phyloP scores from a whole-genome alignment of 2,797 vertebrate species.

The Myotis findleyi region DNA sequence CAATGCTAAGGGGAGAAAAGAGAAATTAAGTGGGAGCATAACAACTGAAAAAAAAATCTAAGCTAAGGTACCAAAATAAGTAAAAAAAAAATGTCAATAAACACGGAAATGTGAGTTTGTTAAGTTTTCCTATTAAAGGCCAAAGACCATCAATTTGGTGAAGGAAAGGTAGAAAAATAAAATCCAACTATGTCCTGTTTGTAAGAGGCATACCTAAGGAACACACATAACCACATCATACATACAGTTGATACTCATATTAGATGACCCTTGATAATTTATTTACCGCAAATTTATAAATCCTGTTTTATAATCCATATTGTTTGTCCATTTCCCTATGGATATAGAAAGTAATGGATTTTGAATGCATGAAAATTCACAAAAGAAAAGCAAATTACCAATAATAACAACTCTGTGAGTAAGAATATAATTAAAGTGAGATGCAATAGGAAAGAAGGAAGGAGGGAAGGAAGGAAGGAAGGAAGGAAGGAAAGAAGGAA shows the following conservation, averaged over 20 bases:
- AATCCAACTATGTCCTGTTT: background rate
- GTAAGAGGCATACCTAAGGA: background rate
- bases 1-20: background rate
- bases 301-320: background rate
- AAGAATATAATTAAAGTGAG: background rate
- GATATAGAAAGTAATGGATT: background rate
- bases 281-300: background rate
- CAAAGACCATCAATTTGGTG: background rate
- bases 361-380: background rate
- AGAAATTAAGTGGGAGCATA: background rate
- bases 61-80: background rate
- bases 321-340: background rate
- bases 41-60: background rate
- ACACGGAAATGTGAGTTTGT: background rate
- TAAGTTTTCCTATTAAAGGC: background rate
- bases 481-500: fast-evolving
- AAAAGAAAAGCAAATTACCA: background rate
- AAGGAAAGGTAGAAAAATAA: background rate
- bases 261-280: background rate
- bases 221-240: background rate
- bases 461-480: fast-evolving
- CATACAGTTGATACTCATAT: background rate
- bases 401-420: background rate
- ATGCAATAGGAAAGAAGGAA: background rate
- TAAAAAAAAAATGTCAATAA: background rate